Conservation (phyloP, 2,888 invertebrate genomes). For the Maniola hyperantus region DNA sequence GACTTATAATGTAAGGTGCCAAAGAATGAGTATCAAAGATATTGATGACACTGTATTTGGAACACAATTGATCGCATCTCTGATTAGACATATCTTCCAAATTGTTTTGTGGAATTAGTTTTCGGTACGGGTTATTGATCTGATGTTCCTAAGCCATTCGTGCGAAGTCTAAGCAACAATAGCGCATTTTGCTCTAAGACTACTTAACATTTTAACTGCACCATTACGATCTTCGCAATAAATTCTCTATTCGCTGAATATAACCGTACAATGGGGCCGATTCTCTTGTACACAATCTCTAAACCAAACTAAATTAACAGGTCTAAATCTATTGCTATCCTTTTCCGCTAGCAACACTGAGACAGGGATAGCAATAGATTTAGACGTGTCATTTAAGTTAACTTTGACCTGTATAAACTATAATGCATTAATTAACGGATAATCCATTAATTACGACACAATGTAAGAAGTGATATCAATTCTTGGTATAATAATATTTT, state of each 20-base stretch:
- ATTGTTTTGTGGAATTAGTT: constrained; percentile 66
- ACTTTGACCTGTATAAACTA: too few species aligned
- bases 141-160: constrained; percentile 79
- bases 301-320: too few species aligned
- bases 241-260: not conserved
- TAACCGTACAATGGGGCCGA: too few species aligned
- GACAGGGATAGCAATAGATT: too few species aligned
- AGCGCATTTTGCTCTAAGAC: constrained; percentile 46
- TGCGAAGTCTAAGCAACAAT: constrained; percentile 65
- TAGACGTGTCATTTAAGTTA: too few species aligned
- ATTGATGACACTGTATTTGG: constrained; percentile 58
- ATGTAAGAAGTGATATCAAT: not conserved
- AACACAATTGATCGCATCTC: constrained; percentile 69
- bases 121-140: constrained; percentile 80
- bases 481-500: constrained; percentile 1
- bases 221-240: constrained; percentile 14
- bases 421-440: too few species aligned
- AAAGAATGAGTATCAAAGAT: constrained; percentile 82
- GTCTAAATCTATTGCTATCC: too few species aligned
- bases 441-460: constrained; percentile 1
- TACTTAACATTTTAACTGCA: constrained; percentile 35
- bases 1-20: constrained; percentile 76
- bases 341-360: too few species aligned
- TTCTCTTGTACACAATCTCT: too few species aligned
- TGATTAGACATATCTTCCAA: constrained; percentile 74